A percentile compares a stretch with the other conserved stretches of the same genome.
phyloP scores from a whole-genome alignment of 2,113 vertebrate genomes.

The Alectura lathami region DNA sequence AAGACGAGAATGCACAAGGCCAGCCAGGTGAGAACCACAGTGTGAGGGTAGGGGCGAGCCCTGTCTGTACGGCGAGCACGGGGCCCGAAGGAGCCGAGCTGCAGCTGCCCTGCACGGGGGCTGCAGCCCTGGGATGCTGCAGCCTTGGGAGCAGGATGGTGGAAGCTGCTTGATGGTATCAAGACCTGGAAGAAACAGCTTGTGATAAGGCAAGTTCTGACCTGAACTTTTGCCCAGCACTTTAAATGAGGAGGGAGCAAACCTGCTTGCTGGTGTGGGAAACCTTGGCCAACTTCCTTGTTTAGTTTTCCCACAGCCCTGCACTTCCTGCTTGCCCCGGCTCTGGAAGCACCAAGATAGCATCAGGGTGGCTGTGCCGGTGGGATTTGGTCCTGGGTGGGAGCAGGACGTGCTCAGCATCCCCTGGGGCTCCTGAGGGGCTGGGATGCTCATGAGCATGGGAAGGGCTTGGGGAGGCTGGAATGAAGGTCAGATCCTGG shows the following conservation, averaged over 20 bases:
- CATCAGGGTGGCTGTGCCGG: neutral
- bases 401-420: constrained; percentile 35
- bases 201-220: neutral
- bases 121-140: accelerated
- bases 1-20: accelerated
- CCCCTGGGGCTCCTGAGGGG: neutral
- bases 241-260: neutral
- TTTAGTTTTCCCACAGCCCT: constrained; percentile 69
- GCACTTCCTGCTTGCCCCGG: constrained; percentile 35
- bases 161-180: neutral
- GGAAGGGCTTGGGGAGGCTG: constrained; percentile 2
- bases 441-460: accelerated
- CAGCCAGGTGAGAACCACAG: accelerated
- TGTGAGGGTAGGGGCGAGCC: accelerated
- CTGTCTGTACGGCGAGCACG: accelerated
- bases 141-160: neutral
- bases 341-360: constrained; percentile 29
- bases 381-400: neutral
- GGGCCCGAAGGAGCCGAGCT: accelerated
- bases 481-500: neutral
- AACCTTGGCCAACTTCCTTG: constrained; percentile 24
- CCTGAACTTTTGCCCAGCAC: constrained; percentile 26
- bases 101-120: accelerated
- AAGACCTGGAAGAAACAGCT: neutral
- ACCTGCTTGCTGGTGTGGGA: constrained; percentile 31